These are phyloP conservation scores for Papilio polytes DNA, from an alignment of 1,140 invertebrate species.

Conservation along the genomic window DNA sequence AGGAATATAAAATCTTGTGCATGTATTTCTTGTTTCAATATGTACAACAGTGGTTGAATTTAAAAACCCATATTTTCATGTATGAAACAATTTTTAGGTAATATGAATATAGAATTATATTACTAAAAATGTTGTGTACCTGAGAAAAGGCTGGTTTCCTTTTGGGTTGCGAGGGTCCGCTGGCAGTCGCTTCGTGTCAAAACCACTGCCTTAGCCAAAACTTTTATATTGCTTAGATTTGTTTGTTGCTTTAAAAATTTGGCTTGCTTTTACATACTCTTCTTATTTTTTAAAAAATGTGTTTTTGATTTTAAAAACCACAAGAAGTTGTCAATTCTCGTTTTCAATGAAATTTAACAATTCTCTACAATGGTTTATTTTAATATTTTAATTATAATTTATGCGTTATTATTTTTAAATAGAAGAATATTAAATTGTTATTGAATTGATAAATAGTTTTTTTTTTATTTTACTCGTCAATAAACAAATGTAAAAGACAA, in stretches of 20 bases:
- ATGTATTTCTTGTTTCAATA: background rate
- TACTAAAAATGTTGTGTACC: conserved; percentile 10
- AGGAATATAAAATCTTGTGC: background rate
- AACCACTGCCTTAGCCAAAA: conserved; percentile 28
- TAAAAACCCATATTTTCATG: background rate
- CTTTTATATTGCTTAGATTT: background rate
- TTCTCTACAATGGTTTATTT: background rate
- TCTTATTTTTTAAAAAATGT: too few relatives aligned
- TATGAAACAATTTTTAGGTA: background rate
- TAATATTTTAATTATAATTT: background rate
- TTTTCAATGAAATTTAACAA: background rate
- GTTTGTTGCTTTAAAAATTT: background rate
- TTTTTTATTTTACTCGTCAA: background rate
- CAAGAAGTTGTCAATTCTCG: too few relatives aligned
- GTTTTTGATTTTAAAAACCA: too few relatives aligned
- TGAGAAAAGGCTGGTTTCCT: conserved; percentile 25
- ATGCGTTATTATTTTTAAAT: conserved; percentile 9
- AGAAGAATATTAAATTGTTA: background rate
- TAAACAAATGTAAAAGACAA: background rate
- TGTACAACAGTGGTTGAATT: background rate
- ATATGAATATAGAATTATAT: background rate
- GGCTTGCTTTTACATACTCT: background rate
- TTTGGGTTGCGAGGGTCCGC: conserved; percentile 19
- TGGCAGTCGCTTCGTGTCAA: conserved; percentile 25
- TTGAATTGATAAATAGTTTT: background rate